A percentile compares a stretch with the other conserved stretches of the same genome.
Conservation (phyloP, 2,797 vertebrate species). For the Dendrocincla tyrannina region DNA sequence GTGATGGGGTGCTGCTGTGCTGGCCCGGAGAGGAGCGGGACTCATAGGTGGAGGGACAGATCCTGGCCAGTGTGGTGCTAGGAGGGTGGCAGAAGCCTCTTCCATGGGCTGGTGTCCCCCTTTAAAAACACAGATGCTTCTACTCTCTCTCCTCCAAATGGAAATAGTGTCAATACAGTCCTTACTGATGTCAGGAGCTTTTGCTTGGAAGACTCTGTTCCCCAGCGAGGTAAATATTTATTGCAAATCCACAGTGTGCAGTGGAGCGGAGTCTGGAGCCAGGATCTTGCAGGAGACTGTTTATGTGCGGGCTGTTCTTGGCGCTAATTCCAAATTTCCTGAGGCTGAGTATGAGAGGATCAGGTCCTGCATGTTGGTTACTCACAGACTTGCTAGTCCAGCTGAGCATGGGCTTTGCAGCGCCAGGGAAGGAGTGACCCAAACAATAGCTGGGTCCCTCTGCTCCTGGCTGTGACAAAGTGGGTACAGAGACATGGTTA, state of each 20-base stretch:
- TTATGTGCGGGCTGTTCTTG: conserved; percentile 57
- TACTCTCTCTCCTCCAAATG: not conserved
- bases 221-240: conserved; percentile 56
- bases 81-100: not conserved
- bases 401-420: not conserved
- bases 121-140: not conserved
- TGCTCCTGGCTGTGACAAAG: not conserved
- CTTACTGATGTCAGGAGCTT: conserved; percentile 25
- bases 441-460: not conserved
- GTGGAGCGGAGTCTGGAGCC: conserved; percentile 36
- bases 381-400: not conserved
- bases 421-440: not conserved
- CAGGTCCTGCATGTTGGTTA: not conserved
- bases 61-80: not conserved
- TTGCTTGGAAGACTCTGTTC: conserved; percentile 44
- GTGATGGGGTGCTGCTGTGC: not conserved
- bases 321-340: conserved; percentile 37
- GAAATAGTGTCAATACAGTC: not conserved
- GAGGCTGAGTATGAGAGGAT: conserved; percentile 29
- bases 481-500: not conserved
- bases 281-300: conserved; percentile 56
- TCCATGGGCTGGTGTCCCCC: not conserved
- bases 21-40: not conserved
- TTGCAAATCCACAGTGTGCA: not conserved
- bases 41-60: accelerated